Evolutionary conservation across 1,140 invertebrate genomes (phyloP).

Genomic region (Venustaconcha ellipsiformis): DNA sequence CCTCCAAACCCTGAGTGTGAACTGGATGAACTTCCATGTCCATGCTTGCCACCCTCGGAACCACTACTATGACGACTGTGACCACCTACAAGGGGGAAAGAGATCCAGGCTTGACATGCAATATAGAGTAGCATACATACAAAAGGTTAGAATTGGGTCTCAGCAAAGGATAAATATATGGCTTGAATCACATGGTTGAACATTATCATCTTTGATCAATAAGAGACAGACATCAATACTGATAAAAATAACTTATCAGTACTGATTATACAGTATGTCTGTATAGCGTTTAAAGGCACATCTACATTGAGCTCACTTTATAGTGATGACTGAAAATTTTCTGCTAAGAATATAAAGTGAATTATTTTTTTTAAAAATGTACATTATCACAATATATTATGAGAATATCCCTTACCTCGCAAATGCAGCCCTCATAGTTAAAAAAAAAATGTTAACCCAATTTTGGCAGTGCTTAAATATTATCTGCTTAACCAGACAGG

Average conservation of each 20-base stretch:
- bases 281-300: neutral
- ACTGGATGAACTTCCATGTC: slow-evolving; percentile 48
- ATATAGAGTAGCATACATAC: neutral
- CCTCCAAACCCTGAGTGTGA: slow-evolving; percentile 43
- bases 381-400: too few relatives aligned
- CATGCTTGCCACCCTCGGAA: slow-evolving; percentile 22
- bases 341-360: neutral
- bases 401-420: too few relatives aligned
- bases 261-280: neutral
- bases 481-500: too few relatives aligned
- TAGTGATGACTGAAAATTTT: neutral
- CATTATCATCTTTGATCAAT: neutral
- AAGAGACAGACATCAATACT: neutral
- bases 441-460: too few relatives aligned
- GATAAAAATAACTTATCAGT: neutral
- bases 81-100: too few relatives aligned
- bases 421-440: too few relatives aligned
- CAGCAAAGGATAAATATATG: neutral
- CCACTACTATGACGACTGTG: slow-evolving; percentile 2
- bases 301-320: neutral
- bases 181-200: neutral
- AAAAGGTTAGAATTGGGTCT: neutral
- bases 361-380: too few relatives aligned
- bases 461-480: too few relatives aligned
- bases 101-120: neutral